phyloP scores from a whole-genome alignment of 2,888 invertebrate genomes.

The Oconnorella tubifera region DNA sequence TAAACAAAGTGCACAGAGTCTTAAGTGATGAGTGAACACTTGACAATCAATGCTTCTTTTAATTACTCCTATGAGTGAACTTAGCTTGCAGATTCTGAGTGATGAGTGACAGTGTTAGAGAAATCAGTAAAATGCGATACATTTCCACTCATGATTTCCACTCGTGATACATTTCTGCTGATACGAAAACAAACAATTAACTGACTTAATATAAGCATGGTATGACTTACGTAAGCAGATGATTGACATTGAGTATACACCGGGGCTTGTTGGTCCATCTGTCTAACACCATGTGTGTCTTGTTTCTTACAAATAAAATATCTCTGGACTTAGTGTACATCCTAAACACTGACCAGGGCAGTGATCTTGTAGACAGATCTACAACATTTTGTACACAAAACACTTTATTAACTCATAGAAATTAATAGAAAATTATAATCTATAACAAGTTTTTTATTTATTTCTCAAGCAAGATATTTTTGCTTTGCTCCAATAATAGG shows the following conservation, averaged over 20 bases:
- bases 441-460: neutral
- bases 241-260: constrained; percentile 42
- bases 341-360: constrained; percentile 41
- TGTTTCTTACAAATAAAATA: constrained; percentile 34
- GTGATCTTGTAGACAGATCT: constrained; percentile 39
- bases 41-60: too few relatives aligned
- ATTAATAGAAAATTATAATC: neutral
- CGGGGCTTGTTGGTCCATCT: constrained; percentile 41
- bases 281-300: constrained; percentile 39
- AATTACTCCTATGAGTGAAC: too few relatives aligned
- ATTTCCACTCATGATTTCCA: too few relatives aligned
- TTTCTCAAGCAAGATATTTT: neutral
- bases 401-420: neutral
- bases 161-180: too few relatives aligned
- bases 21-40: too few relatives aligned
- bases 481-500: neutral
- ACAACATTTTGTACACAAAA: constrained; percentile 19
- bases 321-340: constrained; percentile 31
- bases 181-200: too few relatives aligned
- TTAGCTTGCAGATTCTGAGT: too few relatives aligned
- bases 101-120: too few relatives aligned
- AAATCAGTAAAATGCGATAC: too few relatives aligned
- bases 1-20: too few relatives aligned
- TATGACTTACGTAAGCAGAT: too few relatives aligned
- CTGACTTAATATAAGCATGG: too few relatives aligned